These are phyloP conservation scores for Alloscopus bannaensis DNA, from an alignment of 2,888 invertebrate genomes.

Conservation along the genomic window DNA sequence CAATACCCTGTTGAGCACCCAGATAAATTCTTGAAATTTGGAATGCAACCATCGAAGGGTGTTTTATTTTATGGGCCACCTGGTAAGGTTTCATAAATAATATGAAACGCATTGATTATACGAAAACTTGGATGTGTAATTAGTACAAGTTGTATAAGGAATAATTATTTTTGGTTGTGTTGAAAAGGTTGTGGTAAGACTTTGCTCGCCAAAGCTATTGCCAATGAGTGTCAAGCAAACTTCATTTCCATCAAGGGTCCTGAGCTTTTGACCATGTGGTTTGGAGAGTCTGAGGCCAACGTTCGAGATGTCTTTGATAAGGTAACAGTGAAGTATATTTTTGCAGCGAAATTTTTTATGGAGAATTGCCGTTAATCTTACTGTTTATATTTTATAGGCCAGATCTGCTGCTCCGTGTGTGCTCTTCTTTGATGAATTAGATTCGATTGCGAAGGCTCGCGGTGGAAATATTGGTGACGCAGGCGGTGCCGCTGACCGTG, in stretches of 20 bases:
- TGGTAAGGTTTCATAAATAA: conserved; percentile 83
- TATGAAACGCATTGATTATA: too few species aligned
- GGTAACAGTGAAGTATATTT: too few species aligned
- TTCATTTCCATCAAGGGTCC: conserved; percentile 99
- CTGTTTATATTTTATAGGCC: conserved; percentile 80
- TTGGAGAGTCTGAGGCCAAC: conserved; percentile 99
- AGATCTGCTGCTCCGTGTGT: conserved; percentile 99
- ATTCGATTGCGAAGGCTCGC: conserved; percentile 99
- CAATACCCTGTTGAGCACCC: conserved; percentile 99
- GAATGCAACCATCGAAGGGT: conserved; percentile 99
- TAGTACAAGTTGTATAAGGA: too few species aligned
- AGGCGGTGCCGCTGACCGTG: conserved; percentile 98
- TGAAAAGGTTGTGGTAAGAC: conserved; percentile 69
- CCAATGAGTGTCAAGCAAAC: conserved; percentile 99
- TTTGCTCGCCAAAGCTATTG: conserved; percentile 91
- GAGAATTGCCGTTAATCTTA: conserved; percentile 15
- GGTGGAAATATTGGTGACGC: conserved; percentile 98
- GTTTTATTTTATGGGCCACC: conserved; percentile 99
- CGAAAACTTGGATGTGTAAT: too few species aligned
- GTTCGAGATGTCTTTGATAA: conserved; percentile 99
- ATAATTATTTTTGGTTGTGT: too few species aligned
- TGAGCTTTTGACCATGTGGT: conserved; percentile 99
- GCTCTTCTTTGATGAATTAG: conserved; percentile 99
- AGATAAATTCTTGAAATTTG: conserved; percentile 99
- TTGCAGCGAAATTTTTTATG: too few species aligned